Conservation (phyloP, 2,797 vertebrate genomes). For the Melanotaenia maccullochi region DNA sequence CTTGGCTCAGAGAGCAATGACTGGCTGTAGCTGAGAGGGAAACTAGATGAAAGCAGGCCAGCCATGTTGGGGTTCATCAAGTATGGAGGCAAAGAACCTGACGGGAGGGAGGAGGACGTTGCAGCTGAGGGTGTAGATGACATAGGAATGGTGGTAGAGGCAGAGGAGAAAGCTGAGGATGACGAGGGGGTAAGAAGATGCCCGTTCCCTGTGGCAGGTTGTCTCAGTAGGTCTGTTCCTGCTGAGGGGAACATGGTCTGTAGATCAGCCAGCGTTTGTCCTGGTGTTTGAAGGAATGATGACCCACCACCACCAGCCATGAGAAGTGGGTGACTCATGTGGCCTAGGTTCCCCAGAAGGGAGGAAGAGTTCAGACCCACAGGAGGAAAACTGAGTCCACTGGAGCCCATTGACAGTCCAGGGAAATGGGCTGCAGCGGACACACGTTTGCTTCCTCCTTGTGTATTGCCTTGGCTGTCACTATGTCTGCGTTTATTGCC, state of each 20-base stretch:
- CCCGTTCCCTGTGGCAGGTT: conserved; percentile 83
- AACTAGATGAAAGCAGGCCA: conserved; percentile 88
- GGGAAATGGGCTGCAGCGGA: conserved; percentile 82
- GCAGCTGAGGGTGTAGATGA: conserved; percentile 83
- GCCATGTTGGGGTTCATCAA: conserved; percentile 93
- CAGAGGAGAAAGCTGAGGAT: conserved; percentile 78
- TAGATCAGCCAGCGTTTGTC: conserved; percentile 90
- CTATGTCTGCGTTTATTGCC: conserved; percentile 89
- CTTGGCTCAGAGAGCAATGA: conserved; percentile 90
- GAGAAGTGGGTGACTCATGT: conserved; percentile 90
- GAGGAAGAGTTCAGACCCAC: conserved; percentile 87
- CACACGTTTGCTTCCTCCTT: conserved; percentile 84
- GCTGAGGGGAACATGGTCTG: conserved; percentile 92
- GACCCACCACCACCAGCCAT: conserved; percentile 88
- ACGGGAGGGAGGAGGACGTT: conserved; percentile 86
- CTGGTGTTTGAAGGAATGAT: conserved; percentile 91
- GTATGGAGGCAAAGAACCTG: conserved; percentile 90
- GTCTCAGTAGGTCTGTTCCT: conserved; percentile 85
- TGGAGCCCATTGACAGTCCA: conserved; percentile 84
- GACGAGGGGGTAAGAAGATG: conserved; percentile 87
- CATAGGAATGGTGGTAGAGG: conserved; percentile 88
- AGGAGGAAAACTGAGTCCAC: conserved; percentile 88
- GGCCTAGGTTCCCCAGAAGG: conserved; percentile 88
- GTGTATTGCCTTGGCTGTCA: conserved; percentile 82
- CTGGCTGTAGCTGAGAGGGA: conserved; percentile 91